These are phyloP conservation scores for Pituophis catenifer DNA, from an alignment of 2,113 vertebrate genomes.

Conservation along the genomic window DNA sequence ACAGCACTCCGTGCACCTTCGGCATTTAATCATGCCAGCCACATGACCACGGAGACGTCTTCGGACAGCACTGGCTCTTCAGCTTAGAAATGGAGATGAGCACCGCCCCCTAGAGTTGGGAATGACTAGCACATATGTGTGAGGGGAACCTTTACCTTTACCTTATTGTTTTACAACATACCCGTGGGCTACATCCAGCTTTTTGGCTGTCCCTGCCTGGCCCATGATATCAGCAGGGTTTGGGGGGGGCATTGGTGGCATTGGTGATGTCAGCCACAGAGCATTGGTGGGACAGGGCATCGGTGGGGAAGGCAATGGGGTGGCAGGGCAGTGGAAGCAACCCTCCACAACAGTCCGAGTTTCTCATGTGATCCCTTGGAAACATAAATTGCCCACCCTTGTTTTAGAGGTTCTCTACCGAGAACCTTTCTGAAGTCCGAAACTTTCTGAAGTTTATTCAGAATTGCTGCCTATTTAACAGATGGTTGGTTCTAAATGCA, in stretches of 20 bases:
- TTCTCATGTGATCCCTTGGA: not conserved
- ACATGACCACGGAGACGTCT: too few relatives aligned
- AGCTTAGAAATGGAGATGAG: too few relatives aligned
- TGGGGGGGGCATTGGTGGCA: too few relatives aligned
- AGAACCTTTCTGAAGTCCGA: too few relatives aligned
- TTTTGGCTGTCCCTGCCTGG: not conserved
- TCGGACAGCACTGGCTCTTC: too few relatives aligned
- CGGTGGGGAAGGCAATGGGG: not conserved
- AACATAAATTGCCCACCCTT: not conserved
- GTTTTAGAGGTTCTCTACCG: not conserved
- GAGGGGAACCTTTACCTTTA: too few relatives aligned
- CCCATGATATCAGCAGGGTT: not conserved
- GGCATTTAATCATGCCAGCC: too few relatives aligned
- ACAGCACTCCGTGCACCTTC: too few relatives aligned
- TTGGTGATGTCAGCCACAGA: not conserved
- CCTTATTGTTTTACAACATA: not conserved
- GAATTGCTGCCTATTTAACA: not conserved
- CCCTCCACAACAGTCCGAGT: not conserved
- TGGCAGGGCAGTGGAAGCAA: not conserved
- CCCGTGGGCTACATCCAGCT: too few relatives aligned
- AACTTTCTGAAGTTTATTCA: not conserved
- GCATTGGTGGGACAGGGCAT: not conserved
- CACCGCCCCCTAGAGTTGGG: too few relatives aligned
- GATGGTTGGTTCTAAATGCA: not conserved
- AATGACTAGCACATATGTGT: too few relatives aligned